Evolutionary conservation across 2,113 vertebrate species (phyloP), one percentile per base, ranked within the genome.

Genomic region (Platichthys stellatus): DNA sequence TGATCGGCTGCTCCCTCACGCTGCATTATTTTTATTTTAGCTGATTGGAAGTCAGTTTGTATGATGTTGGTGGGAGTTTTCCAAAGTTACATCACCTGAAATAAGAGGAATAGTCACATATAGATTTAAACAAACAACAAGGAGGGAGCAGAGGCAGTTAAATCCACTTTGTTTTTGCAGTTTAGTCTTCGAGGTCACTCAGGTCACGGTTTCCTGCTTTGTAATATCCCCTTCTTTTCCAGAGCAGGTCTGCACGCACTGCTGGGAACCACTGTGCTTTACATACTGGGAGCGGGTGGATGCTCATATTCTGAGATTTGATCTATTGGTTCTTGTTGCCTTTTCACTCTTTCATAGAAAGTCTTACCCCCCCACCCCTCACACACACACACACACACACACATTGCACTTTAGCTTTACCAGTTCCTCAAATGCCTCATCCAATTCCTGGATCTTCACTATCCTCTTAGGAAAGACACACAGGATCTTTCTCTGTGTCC

Each of bases 391-490:
- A 28, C 26, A 28, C 26, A 28, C 26, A 28, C 26, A 28, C 21
- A 18, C 18, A 18, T 28, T 61, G 0, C 18, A 59, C 61, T 38
- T 12, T 18, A 28, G 23, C 62, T 60, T 40, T 13, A 20, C 13
- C 15, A 45, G 6, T 64, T 45, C 24, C 24, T 24, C 10, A 80
- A 62, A 72, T 18, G 60, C 59, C 72, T 72, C 66, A 43, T 49
- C 26, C 10, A 63, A 12, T 74, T 78, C 76, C 65, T 84, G 56
- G 72, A 76, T 76, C 61, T 69, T 87, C 26, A 7, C 70, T 47
- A 63, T 80, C 90, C 77, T 85, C 84, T 90, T 81, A 79, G 64
- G 20, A 67, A 74, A 63, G 49, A 47, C 69, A 76, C 59, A 18
- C 78, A n/a, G 64, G 63, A 35, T 66, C 4, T 14, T 71, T 54